phyloP scores from a whole-genome alignment of 2,888 invertebrate genomes.

The Phalera bucephala region DNA sequence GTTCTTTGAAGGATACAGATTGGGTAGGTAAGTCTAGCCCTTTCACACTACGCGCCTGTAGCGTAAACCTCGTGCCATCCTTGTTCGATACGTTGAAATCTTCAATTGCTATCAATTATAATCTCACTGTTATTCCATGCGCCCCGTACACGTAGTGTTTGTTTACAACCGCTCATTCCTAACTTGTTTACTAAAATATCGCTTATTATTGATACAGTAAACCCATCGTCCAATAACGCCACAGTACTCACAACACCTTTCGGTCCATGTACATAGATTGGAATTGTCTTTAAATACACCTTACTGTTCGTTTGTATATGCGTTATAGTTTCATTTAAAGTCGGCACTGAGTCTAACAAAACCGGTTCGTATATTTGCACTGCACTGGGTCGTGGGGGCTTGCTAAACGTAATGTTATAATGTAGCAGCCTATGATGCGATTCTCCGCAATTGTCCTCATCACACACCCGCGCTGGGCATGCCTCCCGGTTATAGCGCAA shows the following conservation, averaged over 20 bases:
- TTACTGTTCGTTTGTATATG: no score
- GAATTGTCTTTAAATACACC: background rate
- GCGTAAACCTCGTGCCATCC: background rate
- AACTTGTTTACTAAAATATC: no score
- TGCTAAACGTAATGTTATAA: no score
- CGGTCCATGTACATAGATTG: background rate
- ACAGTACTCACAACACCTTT: no score
- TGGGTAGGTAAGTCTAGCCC: slow-evolving; percentile 1
- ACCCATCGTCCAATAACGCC: slow-evolving; percentile 1
- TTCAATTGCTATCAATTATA: background rate
- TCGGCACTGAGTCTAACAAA: background rate
- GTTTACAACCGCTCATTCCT: slow-evolving; percentile 16
- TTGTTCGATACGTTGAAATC: background rate
- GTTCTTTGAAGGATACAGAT: background rate
- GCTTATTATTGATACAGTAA: background rate
- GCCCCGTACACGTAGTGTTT: slow-evolving; percentile 20
- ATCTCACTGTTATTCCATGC: background rate
- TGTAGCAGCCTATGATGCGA: slow-evolving; percentile 5
- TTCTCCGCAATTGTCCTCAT: slow-evolving; percentile 9
- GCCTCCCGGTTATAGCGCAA: slow-evolving; percentile 14
- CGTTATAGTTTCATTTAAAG: no score
- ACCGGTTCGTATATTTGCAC: background rate
- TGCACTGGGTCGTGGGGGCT: background rate
- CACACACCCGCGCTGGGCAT: slow-evolving; percentile 22
- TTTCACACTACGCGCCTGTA: background rate